phyloP scores from a whole-genome alignment of 2,113 vertebrate genomes.

The Gavialis gangeticus region DNA sequence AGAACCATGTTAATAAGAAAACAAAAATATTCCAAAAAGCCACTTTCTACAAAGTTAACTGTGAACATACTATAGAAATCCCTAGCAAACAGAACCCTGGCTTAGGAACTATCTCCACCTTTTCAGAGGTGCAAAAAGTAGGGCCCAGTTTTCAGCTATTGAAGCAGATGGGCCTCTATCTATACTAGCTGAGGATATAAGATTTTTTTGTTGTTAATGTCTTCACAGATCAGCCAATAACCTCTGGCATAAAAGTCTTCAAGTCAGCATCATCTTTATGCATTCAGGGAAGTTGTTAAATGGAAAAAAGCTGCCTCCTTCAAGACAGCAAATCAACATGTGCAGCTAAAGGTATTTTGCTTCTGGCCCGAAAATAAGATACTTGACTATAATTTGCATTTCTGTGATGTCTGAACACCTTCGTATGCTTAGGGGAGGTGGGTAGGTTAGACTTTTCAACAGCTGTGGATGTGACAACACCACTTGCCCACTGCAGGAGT shows the following conservation, averaged over 20 bases:
- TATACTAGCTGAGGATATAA: not conserved
- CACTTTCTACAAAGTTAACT: not conserved
- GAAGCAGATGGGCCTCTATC: not conserved
- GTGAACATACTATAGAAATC: not conserved
- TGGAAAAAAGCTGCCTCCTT: not conserved
- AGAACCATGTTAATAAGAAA: not conserved
- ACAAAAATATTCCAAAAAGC: not conserved
- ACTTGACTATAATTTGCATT: not conserved
- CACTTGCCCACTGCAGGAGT: not conserved
- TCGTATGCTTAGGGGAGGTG: not conserved
- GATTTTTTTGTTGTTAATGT: not conserved
- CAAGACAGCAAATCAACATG: not conserved
- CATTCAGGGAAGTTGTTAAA: not conserved
- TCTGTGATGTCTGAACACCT: not conserved
- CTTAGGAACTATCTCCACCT: not conserved
- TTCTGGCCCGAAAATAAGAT: conserved; percentile 10
- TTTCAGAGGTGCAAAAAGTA: not conserved
- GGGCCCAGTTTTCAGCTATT: not conserved
- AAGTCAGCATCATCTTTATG: not conserved
- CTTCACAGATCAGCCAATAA: not conserved
- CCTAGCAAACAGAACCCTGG: too few relatives aligned
- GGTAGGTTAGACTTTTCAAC: not conserved
- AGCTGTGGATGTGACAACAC: fast-evolving
- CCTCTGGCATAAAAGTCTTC: not conserved
- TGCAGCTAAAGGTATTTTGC: not conserved